phyloP scores from a whole-genome alignment of 2,797 vertebrate genomes.

The Pangasius krempfi region DNA sequence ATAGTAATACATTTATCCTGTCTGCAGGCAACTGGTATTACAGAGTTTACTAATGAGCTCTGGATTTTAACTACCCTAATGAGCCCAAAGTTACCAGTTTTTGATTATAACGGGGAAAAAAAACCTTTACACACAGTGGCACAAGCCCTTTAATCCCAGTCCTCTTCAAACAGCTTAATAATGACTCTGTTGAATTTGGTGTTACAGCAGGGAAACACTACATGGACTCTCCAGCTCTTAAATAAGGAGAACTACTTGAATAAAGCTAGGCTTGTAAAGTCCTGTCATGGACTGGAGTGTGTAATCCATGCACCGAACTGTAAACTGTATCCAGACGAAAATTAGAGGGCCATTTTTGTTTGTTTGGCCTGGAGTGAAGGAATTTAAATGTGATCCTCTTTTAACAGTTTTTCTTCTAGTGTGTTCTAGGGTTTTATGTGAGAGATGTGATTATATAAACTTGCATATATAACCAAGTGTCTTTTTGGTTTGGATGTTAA shows the following conservation, averaged over 20 bases:
- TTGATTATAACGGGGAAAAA: neutral
- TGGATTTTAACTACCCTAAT: neutral
- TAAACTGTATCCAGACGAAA: neutral
- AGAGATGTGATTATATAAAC: slow-evolving; percentile 7
- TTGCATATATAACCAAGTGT: neutral
- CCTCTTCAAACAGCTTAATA: neutral
- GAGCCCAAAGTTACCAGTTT: neutral
- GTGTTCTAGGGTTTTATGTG: neutral
- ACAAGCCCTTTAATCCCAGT: neutral
- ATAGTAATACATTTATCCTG: no score
- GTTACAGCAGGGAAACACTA: neutral
- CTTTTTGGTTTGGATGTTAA: neutral
- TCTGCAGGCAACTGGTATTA: neutral
- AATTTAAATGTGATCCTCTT: neutral
- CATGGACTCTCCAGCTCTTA: neutral
- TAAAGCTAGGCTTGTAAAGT: neutral
- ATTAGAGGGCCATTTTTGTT: neutral
- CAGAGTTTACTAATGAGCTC: neutral
- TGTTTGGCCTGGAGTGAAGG: neutral
- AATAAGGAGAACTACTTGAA: neutral
- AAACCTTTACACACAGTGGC: neutral
- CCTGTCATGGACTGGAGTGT: neutral
- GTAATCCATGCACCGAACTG: neutral
- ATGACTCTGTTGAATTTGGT: neutral
- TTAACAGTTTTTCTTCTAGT: neutral